These are phyloP conservation scores for Notolabrus celidotus DNA, from an alignment of 2,797 vertebrate species.

Conservation along the genomic window DNA sequence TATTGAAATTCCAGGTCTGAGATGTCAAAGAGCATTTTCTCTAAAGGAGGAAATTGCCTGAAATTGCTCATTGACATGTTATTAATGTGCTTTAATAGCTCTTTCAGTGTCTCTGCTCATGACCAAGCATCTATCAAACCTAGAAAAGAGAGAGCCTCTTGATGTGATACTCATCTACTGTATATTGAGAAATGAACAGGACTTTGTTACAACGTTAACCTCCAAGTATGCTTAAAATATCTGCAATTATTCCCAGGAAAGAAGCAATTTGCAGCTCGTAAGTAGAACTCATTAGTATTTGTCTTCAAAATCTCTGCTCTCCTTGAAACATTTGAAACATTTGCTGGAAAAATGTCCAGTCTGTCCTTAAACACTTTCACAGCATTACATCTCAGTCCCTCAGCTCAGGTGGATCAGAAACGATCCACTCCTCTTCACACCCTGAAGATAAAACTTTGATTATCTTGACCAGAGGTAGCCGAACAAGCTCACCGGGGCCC, in stretches of 20 bases:
- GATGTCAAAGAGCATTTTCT: slow-evolving; percentile 28
- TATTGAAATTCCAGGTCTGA: slow-evolving; percentile 60
- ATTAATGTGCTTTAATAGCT: slow-evolving; percentile 12
- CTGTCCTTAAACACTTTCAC: background rate
- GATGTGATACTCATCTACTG: background rate
- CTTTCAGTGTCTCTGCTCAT: slow-evolving; percentile 21
- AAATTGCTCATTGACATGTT: slow-evolving; percentile 24
- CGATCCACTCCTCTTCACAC: slow-evolving; percentile 36
- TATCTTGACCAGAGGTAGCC: slow-evolving; percentile 46
- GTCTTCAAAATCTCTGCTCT: background rate
- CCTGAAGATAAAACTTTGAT: slow-evolving; percentile 58
- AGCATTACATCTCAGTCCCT: slow-evolving; percentile 22
- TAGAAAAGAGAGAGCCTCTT: slow-evolving; percentile 23
- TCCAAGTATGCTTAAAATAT: background rate
- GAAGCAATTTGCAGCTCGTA: slow-evolving; percentile 10
- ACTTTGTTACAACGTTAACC: slow-evolving; percentile 7
- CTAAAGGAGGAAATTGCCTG: slow-evolving; percentile 15
- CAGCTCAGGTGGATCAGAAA: slow-evolving; percentile 35
- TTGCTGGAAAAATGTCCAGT: slow-evolving; percentile 3
- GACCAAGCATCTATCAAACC: slow-evolving; percentile 21
- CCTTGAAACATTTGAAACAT: slow-evolving; percentile 4
- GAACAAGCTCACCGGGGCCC: slow-evolving; percentile 12
- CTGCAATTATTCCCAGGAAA: background rate
- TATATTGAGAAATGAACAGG: slow-evolving; percentile 2
- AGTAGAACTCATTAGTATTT: slow-evolving; percentile 24